phyloP scores from a whole-genome alignment of 2,113 vertebrate genomes.

The Nothocercus nigrocapillus region DNA sequence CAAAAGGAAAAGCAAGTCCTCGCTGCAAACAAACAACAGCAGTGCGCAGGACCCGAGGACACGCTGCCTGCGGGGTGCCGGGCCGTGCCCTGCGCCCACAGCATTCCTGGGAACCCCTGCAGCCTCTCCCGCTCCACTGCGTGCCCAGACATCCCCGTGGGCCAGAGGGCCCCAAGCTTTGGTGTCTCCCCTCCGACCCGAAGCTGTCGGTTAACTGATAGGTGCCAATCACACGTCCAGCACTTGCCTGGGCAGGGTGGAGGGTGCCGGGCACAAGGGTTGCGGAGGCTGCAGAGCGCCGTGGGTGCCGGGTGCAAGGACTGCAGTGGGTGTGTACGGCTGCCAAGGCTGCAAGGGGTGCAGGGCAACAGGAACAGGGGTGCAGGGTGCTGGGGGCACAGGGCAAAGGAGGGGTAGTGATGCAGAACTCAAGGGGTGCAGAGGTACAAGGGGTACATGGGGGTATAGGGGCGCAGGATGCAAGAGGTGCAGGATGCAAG shows the following conservation, averaged over 20 bases:
- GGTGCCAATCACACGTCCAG: background rate
- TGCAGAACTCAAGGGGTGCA: background rate
- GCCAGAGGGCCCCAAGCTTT: background rate
- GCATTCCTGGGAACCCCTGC: background rate
- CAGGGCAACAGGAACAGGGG: background rate
- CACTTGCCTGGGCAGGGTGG: background rate
- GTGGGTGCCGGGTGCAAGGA: too few species aligned
- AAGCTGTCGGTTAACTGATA: background rate
- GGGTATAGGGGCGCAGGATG: background rate
- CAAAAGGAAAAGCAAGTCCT: slow-evolving; percentile 47
- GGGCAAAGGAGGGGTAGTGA: background rate
- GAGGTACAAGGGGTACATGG: too few species aligned
- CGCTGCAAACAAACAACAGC: slow-evolving; percentile 5
- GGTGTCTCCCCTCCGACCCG: too few species aligned
- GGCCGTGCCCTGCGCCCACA: background rate
- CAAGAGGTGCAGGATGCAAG: background rate
- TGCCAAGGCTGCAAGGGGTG: background rate
- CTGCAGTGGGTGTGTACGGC: fast-evolving
- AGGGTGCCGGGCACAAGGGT: too few species aligned
- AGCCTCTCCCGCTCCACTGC: background rate
- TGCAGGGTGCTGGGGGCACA: background rate
- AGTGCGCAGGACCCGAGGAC: background rate
- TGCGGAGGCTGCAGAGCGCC: fast-evolving
- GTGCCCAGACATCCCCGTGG: fast-evolving
- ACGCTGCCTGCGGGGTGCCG: background rate